Percentiles rank a stretch among this genome's conserved stretches.
Evolutionary conservation across 2,113 vertebrate species (phyloP).

Genomic region (Hippopotamus amphibius): DNA sequence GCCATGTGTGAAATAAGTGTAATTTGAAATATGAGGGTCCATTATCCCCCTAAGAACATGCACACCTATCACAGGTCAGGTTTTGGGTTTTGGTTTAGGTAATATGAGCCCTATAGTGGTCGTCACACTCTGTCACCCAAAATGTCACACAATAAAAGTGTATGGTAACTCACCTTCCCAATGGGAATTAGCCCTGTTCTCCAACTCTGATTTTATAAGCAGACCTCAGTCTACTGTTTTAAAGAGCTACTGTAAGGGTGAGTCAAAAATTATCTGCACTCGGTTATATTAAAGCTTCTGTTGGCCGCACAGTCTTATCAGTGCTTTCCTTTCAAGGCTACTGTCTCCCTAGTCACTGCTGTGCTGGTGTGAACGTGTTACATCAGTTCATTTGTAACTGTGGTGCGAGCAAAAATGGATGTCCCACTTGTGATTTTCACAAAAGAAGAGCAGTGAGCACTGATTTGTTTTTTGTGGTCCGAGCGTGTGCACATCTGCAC

Average conservation of each 20-base stretch:
- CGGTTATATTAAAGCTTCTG: too few relatives aligned
- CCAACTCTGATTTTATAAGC: neutral
- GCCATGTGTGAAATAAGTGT: neutral
- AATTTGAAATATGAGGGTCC: neutral
- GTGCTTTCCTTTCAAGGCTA: too few relatives aligned
- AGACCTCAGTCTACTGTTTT: neutral
- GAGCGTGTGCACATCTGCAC: too few relatives aligned
- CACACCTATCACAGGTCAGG: rapidly evolving
- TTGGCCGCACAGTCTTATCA: too few relatives aligned
- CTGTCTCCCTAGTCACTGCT: too few relatives aligned
- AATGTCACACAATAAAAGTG: neutral
- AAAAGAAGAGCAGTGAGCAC: too few relatives aligned
- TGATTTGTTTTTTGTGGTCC: too few relatives aligned
- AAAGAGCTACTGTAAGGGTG: neutral
- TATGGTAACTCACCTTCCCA: neutral
- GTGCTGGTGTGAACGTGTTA: too few relatives aligned
- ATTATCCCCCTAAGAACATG: neutral
- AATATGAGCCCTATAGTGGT: neutral
- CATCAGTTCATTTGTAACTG: too few relatives aligned
- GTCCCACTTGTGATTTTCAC: too few relatives aligned
- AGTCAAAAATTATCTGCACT: too few relatives aligned
- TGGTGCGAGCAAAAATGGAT: too few relatives aligned
- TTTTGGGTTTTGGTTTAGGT: neutral
- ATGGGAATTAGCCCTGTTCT: neutral
- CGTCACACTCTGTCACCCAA: neutral